Base-by-base conservation (phyloP, 2,797 vertebrate genomes). In the Epinephelus coioides region DNA sequence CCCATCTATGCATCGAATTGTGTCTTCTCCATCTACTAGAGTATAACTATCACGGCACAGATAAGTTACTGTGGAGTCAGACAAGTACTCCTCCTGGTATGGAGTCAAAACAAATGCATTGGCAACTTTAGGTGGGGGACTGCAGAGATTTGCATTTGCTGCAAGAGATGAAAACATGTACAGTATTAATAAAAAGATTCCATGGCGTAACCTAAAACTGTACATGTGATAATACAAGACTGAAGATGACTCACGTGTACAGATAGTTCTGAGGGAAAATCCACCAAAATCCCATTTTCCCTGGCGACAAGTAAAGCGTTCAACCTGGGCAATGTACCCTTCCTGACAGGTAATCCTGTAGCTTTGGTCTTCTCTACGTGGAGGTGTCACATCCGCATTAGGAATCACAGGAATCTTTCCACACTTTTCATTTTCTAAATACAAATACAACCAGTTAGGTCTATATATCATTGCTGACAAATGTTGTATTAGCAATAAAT, bases 231-330 rank as follows among this genome's bases (percentile, higher is more conserved):
- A 5, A 69, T 51, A 38, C 46, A 2, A 19, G 0, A 64, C 1
- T 27, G 38, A 60, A 44, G 14, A 30, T 27, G 30, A 85, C 91
- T 93, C 67, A 94, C 91, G 11, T 76, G 0, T 1, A 54, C 93
- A 94, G 43, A 89, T 61, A 0, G 0, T 0, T 11, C 61, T 3
- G 3, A 66, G 13, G 0, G n/a, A 0, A 3, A 1, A 0, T 27
- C 3, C 23, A 0, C 6, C 1, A 13, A 14, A 15, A 15, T 44
- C 0, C 93, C 92, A 94, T 1, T 15, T 1, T 56, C 92, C 94
- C 0, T 15, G 1, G 0, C 0, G 0, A 75, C 94, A 94, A 7
- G 0, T 60, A 3, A 93, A 38, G 0, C 0, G 0, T 0, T 0
- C 0, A 7, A 0, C 0, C 8, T 21, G 0, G 44, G n/a, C 0